Percentiles rank a stretch among this genome's conserved stretches.
phyloP scores from a whole-genome alignment of 2,888 invertebrate species.

The Tuta absoluta region DNA sequence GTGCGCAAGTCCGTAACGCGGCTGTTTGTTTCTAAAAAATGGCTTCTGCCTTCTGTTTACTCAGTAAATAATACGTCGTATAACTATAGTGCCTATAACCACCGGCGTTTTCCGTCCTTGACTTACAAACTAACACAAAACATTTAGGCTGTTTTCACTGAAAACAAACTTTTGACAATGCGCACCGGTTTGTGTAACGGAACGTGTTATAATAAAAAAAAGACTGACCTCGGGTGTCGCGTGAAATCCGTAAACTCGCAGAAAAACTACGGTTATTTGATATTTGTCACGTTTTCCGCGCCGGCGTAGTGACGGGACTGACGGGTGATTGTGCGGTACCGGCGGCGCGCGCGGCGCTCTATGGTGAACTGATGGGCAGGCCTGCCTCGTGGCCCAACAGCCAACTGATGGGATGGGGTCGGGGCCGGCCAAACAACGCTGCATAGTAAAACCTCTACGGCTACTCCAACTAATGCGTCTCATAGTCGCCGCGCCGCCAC shows the following conservation, averaged over 20 bases:
- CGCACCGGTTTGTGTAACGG: background rate
- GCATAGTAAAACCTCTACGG: constrained; percentile 45
- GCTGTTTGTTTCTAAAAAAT: too few species aligned
- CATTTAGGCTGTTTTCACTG: background rate
- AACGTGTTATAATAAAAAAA: background rate
- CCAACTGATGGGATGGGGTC: constrained; percentile 67
- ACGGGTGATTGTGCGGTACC: constrained; percentile 26
- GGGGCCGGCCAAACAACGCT: constrained; percentile 62
- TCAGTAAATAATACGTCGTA: too few species aligned
- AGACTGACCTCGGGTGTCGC: background rate
- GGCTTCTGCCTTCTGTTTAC: too few species aligned
- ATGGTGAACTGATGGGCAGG: constrained; percentile 28
- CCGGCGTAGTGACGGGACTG: background rate
- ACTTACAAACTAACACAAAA: background rate
- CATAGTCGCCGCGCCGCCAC: constrained; percentile 14
- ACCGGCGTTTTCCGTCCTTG: background rate
- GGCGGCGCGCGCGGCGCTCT: constrained; percentile 30
- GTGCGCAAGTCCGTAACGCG: constrained; percentile 21
- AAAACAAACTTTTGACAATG: constrained; percentile 1
- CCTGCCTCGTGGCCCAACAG: constrained; percentile 33
- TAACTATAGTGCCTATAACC: too few species aligned
- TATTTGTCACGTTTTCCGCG: constrained; percentile 12
- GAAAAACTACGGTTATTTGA: constrained; percentile 24
- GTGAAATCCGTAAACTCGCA: constrained; percentile 19
- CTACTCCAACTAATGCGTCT: constrained; percentile 50